Conservation (phyloP, 1,140 invertebrate genomes). For the Leucophenga varia region DNA sequence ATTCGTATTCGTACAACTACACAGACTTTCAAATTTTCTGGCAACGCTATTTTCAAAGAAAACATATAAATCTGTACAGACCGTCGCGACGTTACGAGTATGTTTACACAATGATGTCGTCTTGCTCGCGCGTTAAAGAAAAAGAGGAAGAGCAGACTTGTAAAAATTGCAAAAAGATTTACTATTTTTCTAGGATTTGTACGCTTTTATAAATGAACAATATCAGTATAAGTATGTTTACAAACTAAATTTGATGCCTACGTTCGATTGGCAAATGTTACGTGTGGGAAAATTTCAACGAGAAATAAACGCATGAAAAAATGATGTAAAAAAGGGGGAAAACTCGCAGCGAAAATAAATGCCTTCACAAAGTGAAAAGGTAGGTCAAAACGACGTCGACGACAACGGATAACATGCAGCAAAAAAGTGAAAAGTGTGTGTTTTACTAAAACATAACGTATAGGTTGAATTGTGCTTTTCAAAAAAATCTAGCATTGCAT, state of each 20-base stretch:
- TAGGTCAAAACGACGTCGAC: slow-evolving; percentile 50
- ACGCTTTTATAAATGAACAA: slow-evolving; percentile 46
- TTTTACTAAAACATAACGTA: too few relatives aligned
- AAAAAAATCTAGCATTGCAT: too few relatives aligned
- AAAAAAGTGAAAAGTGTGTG: slow-evolving; percentile 32
- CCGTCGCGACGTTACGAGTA: slow-evolving; percentile 31
- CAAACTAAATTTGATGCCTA: too few relatives aligned
- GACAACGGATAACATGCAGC: too few relatives aligned
- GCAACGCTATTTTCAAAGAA: too few relatives aligned
- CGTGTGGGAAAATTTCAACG: slow-evolving; percentile 2
- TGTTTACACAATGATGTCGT: neutral
- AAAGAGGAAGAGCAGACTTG: slow-evolving; percentile 21
- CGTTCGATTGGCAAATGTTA: too few relatives aligned
- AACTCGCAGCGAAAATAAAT: slow-evolving; percentile 32
- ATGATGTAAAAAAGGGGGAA: slow-evolving; percentile 37
- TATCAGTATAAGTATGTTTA: too few relatives aligned
- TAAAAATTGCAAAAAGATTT: slow-evolving; percentile 31
- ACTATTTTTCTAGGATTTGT: slow-evolving; percentile 43
- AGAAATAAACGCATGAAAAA: slow-evolving; percentile 22
- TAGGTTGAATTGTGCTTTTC: too few relatives aligned
- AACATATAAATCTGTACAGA: too few relatives aligned
- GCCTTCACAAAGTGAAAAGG: slow-evolving; percentile 48
- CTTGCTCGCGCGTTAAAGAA: slow-evolving; percentile 40
- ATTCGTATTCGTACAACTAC: too few relatives aligned
- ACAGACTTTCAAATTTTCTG: too few relatives aligned